Evolutionary conservation across 2,113 vertebrate genomes (phyloP).

Genomic region (Daphoenositta chrysoptera): DNA sequence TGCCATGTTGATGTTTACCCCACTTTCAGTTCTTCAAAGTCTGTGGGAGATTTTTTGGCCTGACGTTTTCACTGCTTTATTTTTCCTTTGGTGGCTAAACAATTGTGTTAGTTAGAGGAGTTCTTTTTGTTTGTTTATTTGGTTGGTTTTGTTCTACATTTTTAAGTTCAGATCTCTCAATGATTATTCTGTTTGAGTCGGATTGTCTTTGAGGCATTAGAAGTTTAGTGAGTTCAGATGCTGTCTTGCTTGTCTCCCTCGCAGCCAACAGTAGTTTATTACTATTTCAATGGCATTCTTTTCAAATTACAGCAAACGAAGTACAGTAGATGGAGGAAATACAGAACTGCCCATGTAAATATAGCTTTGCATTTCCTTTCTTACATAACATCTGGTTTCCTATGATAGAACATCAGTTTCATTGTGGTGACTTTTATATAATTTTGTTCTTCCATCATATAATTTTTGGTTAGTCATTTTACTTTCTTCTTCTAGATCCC

Average conservation of each 20-base stretch:
- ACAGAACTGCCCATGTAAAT: not conserved
- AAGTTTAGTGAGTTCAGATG: not conserved
- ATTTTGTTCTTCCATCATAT: not conserved
- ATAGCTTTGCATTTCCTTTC: not conserved
- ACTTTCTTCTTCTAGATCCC: slow-evolving; percentile 80
- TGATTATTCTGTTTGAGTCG: not conserved
- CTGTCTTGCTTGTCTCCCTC: not conserved
- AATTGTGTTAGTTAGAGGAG: not conserved
- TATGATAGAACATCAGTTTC: not conserved
- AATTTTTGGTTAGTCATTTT: not conserved
- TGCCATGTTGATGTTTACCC: not conserved
- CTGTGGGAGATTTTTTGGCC: not conserved
- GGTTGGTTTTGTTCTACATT: not conserved
- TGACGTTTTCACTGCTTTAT: not conserved
- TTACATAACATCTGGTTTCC: not conserved
- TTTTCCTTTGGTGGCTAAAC: not conserved
- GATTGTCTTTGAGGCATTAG: not conserved
- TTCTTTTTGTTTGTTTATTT: not conserved
- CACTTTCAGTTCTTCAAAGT: not conserved
- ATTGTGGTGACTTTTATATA: not conserved
- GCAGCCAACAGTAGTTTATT: not conserved
- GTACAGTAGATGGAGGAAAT: not conserved
- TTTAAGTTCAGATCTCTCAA: not conserved
- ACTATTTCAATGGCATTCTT: not conserved
- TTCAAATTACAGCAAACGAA: not conserved